Evolutionary conservation across 1,140 invertebrate genomes (phyloP), one percentile per base, ranked within the genome.

Genomic region (Vanessa atalanta): DNA sequence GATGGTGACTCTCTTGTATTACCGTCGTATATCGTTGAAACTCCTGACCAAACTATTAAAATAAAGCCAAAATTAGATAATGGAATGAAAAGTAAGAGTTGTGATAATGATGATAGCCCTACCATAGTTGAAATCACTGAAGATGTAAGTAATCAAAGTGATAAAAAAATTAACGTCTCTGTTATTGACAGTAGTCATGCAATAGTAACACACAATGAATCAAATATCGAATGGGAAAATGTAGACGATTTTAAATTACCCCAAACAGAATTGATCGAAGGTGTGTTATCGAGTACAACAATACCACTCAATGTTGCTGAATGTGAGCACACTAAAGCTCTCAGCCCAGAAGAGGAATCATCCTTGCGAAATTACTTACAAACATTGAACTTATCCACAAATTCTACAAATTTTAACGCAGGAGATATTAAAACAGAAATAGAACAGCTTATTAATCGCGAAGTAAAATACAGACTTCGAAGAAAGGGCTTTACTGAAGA

Each of bases 401-500:
- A 83, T 79, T 82, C 88, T n/a, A 70, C 80, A 16, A 85, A 83
- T 77, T 51, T 79, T 31, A 83, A 77, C 68, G 79, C 84, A 7
- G 64, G 83, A 47, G 89, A 93, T 80, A 87, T 93, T 37, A 89
- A 86, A 85, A 79, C 84, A 55, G 88, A 91, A 88, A 89, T 90
- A 65, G 89, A 91, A 79, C 79, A 90, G 74, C 86, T 88, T 47
- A 88, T 90, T 71, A 88, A 91, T 76, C 84, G 83, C 71, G 91
- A 91, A 84, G 83, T 92, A 50, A 91, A 84, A 74, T 90, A 89
- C 61, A 92, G 89, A 76, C 81, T 92, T 11, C 93, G 94, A 76
- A 95, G 94, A 83, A 94, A 95, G 61, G 93, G 91, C 16, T 87
- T 93, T 48, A 82, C 94, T 20, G 94, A 94, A 64, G 93, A 95